Evolutionary conservation across 2,797 vertebrate genomes (phyloP), one percentile per base, ranked within the genome.

Genomic region (Hozukius guyotensis): DNA sequence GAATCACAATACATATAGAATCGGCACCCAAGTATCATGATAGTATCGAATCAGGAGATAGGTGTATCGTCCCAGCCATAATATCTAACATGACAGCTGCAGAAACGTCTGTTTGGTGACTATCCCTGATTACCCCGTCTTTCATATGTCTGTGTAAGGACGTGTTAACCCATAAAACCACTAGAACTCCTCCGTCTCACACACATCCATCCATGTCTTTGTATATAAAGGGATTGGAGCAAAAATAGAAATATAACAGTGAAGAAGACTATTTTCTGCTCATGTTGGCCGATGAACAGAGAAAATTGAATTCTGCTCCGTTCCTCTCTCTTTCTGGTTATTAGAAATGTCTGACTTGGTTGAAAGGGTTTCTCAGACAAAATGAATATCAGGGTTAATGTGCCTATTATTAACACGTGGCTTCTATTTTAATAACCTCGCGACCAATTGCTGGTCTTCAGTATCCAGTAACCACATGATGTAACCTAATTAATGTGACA

Each of bases 401-500:
- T 83, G 73, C 20, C 84, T 88, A 89, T 93, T 89, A 88, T 91
- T 92, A 93, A 66, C 64, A 72, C 62, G 14, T 72, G 75, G 76
- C 8, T 82, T 91, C 83, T 85, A 90, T 93, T 94, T 92, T 89
- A 90, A 91, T 83, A 88, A 80, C 75, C 81, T 68, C 53, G 27
- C 29, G 3, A 55, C 31, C 81, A 87, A 78, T 88, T 77, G 85
- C 78, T 69, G 73, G 61, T 71, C 57, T 77, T 84, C 72, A 84
- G 61, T 81, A 85, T 87, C 81, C 86, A 80, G 59, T 32, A 20
- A 71, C 67, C 77, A 80, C 59, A 77, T 60, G 25, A 84, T 76
- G 57, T 88, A 83, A 82, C 87, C 89, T 89, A 81, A 91, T 93
- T 91, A 93, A 79, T 73, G 78, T 81, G 88, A 87, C 86, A 81